These are phyloP conservation scores for Melanitta fusca DNA, from an alignment of 2,797 vertebrate species.

Conservation along the genomic window DNA sequence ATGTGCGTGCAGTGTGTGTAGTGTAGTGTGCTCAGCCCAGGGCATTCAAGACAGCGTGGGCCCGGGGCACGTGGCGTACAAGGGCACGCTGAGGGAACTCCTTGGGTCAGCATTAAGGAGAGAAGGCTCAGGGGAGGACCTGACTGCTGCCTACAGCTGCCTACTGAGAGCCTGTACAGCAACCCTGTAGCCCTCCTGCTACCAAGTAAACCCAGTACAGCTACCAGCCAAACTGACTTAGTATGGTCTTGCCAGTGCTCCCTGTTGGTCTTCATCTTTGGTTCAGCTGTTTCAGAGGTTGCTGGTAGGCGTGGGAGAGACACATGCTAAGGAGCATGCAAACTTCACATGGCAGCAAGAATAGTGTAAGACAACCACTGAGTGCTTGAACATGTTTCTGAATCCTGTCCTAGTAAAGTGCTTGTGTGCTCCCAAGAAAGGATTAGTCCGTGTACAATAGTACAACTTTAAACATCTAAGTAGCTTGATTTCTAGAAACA, in stretches of 20 bases:
- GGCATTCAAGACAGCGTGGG: too few species aligned
- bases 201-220: too few species aligned
- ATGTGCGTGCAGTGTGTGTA: too few species aligned
- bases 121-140: too few species aligned
- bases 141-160: too few species aligned
- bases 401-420: not conserved
- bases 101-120: too few species aligned
- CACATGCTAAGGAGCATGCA: accelerated
- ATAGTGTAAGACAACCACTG: not conserved
- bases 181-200: too few species aligned
- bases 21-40: too few species aligned
- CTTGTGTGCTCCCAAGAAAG: not conserved
- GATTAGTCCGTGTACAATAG: not conserved
- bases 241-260: not conserved
- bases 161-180: too few species aligned
- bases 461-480: not conserved
- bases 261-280: not conserved
- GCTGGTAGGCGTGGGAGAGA: not conserved
- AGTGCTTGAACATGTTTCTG: not conserved
- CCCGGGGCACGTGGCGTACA: too few species aligned
- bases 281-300: not conserved
- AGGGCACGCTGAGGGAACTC: too few species aligned
- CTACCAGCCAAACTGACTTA: not conserved
- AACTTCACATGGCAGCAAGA: not conserved
- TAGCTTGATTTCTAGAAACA: not conserved